phyloP scores from a whole-genome alignment of 2,113 vertebrate species.

The Anhinga anhinga region DNA sequence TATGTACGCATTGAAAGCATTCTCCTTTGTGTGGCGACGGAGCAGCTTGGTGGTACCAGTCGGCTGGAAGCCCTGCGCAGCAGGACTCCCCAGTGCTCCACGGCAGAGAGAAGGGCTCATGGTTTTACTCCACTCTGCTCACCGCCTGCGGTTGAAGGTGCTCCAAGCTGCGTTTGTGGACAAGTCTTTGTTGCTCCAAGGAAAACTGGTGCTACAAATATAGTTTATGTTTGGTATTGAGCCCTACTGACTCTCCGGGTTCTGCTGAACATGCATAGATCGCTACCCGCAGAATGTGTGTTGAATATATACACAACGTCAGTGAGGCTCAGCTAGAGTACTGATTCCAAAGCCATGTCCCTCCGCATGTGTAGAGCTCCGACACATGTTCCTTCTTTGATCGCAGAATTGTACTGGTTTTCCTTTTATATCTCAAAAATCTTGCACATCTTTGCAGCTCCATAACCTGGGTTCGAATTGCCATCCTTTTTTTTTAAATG shows the following conservation, averaged over 20 bases:
- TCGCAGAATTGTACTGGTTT: background rate
- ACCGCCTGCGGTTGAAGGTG: accelerated
- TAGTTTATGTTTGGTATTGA: background rate
- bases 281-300: accelerated
- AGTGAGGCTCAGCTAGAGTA: background rate
- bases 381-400: accelerated
- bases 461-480: background rate
- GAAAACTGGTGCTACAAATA: accelerated
- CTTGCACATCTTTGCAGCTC: background rate
- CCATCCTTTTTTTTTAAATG: background rate
- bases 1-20: accelerated
- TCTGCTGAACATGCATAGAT: background rate
- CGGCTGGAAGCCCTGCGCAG: background rate
- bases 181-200: background rate
- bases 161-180: background rate
- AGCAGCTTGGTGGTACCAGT: background rate
- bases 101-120: background rate
- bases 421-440: too few species aligned
- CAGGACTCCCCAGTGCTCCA: background rate
- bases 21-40: background rate
- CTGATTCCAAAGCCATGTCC: too few species aligned
- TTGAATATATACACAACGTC: accelerated
- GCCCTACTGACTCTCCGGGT: accelerated
- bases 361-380: accelerated
- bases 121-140: background rate